These are phyloP conservation scores for Lepus townsendii DNA, from an alignment of 2,797 vertebrate genomes.

Conservation along the genomic window DNA sequence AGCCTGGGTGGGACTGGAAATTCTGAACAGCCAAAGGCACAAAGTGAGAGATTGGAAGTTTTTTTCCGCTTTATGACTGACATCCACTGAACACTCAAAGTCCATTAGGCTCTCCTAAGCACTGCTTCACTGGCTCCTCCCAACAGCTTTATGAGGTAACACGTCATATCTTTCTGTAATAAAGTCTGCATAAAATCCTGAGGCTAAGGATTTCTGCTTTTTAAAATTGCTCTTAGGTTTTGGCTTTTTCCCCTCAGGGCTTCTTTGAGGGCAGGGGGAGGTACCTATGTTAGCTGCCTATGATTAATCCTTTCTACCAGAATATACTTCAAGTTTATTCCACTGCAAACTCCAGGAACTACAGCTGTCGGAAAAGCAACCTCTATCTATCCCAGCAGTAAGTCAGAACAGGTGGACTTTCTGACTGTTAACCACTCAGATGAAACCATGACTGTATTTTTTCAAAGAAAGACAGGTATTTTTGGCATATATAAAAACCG, in stretches of 20 bases:
- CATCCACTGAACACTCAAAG: neutral
- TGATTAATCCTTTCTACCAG: neutral
- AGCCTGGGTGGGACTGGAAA: neutral
- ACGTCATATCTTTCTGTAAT: neutral
- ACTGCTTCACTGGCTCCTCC: neutral
- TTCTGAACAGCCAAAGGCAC: neutral
- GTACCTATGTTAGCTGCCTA: neutral
- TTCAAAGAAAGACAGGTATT: neutral
- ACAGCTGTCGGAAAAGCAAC: neutral
- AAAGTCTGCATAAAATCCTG: neutral
- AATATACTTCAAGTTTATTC: conserved; percentile 1
- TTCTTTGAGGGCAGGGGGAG: neutral
- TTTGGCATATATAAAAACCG: neutral
- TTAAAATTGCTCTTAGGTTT: neutral
- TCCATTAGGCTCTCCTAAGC: neutral
- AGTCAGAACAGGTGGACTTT: neutral
- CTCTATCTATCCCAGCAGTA: neutral
- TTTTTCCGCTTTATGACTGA: neutral
- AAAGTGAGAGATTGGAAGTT: neutral
- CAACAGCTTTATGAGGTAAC: neutral
- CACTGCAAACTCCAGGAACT: neutral
- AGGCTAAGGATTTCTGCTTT: neutral
- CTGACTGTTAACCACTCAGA: neutral
- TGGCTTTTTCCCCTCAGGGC: neutral
- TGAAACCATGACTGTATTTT: neutral